These are phyloP conservation scores for Muschampia plurimacula DNA, from an alignment of 2,888 invertebrate genomes.

Conservation along the genomic window DNA sequence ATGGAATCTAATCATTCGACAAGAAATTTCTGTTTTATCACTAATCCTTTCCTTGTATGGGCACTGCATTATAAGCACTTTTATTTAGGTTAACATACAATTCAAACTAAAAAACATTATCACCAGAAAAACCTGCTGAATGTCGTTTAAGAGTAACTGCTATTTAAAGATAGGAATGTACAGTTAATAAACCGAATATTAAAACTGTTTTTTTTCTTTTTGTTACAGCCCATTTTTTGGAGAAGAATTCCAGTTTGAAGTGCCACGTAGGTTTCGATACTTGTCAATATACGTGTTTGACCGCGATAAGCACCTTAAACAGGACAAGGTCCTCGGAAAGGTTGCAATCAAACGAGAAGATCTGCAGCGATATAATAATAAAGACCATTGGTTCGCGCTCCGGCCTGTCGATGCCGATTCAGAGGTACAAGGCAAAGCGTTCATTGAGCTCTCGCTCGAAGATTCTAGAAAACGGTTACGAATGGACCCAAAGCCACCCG, in stretches of 20 bases:
- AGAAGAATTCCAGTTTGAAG: slow-evolving; percentile 97
- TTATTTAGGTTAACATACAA: neutral
- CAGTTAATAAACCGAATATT: neutral
- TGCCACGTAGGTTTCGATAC: slow-evolving; percentile 95
- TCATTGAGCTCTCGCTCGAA: slow-evolving; percentile 91
- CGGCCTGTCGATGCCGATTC: slow-evolving; percentile 95
- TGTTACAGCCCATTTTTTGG: slow-evolving; percentile 94
- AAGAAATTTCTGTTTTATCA: neutral
- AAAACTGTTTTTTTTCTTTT: slow-evolving; percentile 46
- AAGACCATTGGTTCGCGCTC: slow-evolving; percentile 96
- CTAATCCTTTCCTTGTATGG: too few species aligned
- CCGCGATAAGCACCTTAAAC: slow-evolving; percentile 92
- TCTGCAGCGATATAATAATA: slow-evolving; percentile 94
- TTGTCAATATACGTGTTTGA: slow-evolving; percentile 96
- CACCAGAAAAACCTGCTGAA: neutral
- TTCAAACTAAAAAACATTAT: too few species aligned
- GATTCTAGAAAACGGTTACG: slow-evolving; percentile 82
- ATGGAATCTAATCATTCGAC: too few species aligned
- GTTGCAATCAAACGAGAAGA: slow-evolving; percentile 96
- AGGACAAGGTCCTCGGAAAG: slow-evolving; percentile 92
- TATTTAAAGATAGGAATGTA: neutral
- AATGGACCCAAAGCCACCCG: slow-evolving; percentile 82
- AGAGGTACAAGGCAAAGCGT: slow-evolving; percentile 96
- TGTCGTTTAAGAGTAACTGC: neutral
- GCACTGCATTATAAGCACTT: neutral